Percentiles rank a stretch among this genome's conserved stretches.
These are phyloP conservation scores for Triops longicaudatus DNA, from an alignment of 1,140 invertebrate species.

Conservation along the genomic window DNA sequence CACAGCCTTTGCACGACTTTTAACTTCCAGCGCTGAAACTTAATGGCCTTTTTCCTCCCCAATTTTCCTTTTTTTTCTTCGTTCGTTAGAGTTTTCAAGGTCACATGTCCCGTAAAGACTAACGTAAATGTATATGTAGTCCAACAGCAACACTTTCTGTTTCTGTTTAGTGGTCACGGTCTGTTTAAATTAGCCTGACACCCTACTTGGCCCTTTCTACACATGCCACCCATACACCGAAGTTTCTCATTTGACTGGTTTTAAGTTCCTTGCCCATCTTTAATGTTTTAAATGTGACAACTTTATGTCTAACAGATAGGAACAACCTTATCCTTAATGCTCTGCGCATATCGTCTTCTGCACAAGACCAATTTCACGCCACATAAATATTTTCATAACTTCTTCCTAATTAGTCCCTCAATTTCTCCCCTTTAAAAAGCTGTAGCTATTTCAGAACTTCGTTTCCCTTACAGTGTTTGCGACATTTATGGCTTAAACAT, in stretches of 20 bases:
- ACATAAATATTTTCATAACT: background rate
- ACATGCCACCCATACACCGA: background rate
- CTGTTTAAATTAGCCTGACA: background rate
- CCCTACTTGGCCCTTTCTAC: background rate
- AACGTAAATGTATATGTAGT: background rate
- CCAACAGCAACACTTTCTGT: background rate
- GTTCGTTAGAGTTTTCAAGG: background rate
- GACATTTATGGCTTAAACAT: too few species aligned
- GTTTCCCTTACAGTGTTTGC: background rate
- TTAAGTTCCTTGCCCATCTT: background rate
- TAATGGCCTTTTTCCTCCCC: background rate
- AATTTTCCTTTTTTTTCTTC: background rate
- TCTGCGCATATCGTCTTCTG: background rate
- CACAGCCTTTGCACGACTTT: background rate
- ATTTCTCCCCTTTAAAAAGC: background rate
- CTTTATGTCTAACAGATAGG: background rate
- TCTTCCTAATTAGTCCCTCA: background rate
- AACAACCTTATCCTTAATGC: background rate
- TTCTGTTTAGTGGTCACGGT: background rate
- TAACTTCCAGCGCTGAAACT: background rate
- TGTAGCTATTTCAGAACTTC: background rate
- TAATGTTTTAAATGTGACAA: background rate
- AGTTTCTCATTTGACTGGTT: background rate
- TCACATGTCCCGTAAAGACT: background rate
- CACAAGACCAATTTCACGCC: background rate